These are phyloP conservation scores for Tinea semifulvella DNA, from an alignment of 2,888 invertebrate genomes.

Conservation along the genomic window DNA sequence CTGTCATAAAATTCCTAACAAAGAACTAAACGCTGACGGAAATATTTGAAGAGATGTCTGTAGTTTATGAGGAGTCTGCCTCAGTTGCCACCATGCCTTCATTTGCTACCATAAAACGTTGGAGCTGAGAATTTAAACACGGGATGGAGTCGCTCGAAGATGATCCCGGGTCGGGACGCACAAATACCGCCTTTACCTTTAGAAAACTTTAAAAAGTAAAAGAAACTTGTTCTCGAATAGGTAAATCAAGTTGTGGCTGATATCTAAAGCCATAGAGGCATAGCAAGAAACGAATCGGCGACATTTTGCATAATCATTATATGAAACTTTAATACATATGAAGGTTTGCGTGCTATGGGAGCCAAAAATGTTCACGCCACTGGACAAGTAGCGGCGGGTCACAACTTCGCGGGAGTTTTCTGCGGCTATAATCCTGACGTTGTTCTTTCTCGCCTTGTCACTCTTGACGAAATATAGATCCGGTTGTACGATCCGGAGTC, in stretches of 20 bases:
- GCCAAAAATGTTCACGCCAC: slow-evolving; percentile 18
- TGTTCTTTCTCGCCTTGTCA: slow-evolving; percentile 11
- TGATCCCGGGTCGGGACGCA: slow-evolving; percentile 17
- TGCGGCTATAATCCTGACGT: slow-evolving; percentile 15
- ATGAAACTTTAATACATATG: slow-evolving; percentile 11
- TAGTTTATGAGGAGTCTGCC: no score
- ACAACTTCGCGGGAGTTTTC: no score
- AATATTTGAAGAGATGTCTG: no score
- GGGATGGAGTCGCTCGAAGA: no score
- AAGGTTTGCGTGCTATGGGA: slow-evolving; percentile 11
- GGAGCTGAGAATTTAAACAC: no score
- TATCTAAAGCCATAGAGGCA: slow-evolving; percentile 13
- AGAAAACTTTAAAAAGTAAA: slow-evolving; percentile 12
- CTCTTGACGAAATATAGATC: slow-evolving; percentile 17
- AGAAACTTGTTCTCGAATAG: slow-evolving; percentile 15
- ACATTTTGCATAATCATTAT: neutral
- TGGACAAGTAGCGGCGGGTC: no score
- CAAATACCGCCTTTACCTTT: slow-evolving; percentile 16
- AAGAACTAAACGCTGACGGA: no score
- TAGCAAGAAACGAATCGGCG: slow-evolving; percentile 11
- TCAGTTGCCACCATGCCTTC: no score
- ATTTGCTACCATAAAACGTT: no score
- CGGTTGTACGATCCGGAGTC: slow-evolving; percentile 18
- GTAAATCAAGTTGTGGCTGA: slow-evolving; percentile 16
- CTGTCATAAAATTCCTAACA: no score